phyloP scores from a whole-genome alignment of 2,888 invertebrate species.

The Pegoplata infirma region DNA sequence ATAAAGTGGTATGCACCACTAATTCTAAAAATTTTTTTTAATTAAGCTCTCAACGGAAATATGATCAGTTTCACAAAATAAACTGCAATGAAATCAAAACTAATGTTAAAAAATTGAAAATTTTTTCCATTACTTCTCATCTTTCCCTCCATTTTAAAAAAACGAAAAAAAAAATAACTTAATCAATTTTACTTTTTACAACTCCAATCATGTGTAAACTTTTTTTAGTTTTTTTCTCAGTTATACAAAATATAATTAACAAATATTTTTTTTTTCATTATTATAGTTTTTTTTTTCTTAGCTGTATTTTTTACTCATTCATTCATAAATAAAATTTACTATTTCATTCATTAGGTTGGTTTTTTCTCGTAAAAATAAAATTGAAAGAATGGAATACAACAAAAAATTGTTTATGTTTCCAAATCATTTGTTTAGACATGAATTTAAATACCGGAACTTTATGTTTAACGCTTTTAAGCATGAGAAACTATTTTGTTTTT shows the following conservation, averaged over 20 bases:
- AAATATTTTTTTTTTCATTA: neutral
- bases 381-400: constrained; percentile 20
- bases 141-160: neutral
- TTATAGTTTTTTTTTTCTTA: neutral
- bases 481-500: constrained; percentile 67
- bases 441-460: constrained; percentile 75
- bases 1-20: too few species aligned
- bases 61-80: too few species aligned
- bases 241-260: neutral
- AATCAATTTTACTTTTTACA: neutral
- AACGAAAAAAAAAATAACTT: too few species aligned
- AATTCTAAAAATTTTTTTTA: too few species aligned
- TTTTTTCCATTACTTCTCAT: neutral
- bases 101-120: too few species aligned
- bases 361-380: neutral
- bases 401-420: constrained; percentile 57
- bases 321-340: constrained; percentile 37
- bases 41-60: too few species aligned
- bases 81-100: too few species aligned
- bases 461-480: constrained; percentile 75
- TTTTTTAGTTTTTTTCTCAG: too few species aligned
- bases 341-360: constrained; percentile 28
- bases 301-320: neutral
- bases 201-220: neutral
- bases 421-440: constrained; percentile 69